A percentile compares a stretch with the other conserved stretches of the same genome.
Conservation (phyloP, 1,140 invertebrate genomes). For the Drosophila funebris region DNA sequence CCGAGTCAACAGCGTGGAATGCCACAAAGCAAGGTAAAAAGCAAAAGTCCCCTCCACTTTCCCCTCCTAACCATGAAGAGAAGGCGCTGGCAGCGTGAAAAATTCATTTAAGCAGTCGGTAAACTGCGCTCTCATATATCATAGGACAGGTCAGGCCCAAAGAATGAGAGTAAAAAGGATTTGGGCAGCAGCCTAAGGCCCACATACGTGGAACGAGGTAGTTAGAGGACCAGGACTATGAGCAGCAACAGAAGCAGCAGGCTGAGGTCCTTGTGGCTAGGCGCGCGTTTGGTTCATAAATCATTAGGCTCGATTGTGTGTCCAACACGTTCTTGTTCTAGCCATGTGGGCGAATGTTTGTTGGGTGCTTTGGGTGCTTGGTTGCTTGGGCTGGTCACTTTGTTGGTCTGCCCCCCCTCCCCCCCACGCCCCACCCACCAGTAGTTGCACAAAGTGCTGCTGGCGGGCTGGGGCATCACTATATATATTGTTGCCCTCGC, state of each 20-base stretch:
- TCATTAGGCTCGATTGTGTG: conserved; percentile 80
- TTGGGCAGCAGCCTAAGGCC: conserved; percentile 23
- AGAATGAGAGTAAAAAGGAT: conserved; percentile 15
- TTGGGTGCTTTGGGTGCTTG: background rate
- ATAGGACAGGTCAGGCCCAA: conserved; percentile 35
- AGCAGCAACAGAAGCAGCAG: background rate
- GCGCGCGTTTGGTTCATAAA: conserved; percentile 73
- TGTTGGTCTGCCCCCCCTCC: no score
- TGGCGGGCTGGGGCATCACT: background rate
- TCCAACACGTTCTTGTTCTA: conserved; percentile 64
- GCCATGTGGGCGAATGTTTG: conserved; percentile 9
- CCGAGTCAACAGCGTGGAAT: conserved; percentile 69
- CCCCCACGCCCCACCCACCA: background rate
- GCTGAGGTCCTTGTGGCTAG: conserved; percentile 57
- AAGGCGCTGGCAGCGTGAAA: conserved; percentile 59
- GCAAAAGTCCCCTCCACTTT: background rate
- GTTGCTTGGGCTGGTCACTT: background rate
- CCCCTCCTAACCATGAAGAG: background rate
- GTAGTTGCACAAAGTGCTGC: background rate
- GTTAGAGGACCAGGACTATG: background rate
- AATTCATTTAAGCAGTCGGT: conserved; percentile 79
- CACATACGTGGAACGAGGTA: background rate
- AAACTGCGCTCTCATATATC: conserved; percentile 73
- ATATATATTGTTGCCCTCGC: conserved; percentile 46
- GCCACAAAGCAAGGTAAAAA: conserved; percentile 14